Conservation (phyloP, 1,140 invertebrate genomes). For the Euglossa dilemma region DNA sequence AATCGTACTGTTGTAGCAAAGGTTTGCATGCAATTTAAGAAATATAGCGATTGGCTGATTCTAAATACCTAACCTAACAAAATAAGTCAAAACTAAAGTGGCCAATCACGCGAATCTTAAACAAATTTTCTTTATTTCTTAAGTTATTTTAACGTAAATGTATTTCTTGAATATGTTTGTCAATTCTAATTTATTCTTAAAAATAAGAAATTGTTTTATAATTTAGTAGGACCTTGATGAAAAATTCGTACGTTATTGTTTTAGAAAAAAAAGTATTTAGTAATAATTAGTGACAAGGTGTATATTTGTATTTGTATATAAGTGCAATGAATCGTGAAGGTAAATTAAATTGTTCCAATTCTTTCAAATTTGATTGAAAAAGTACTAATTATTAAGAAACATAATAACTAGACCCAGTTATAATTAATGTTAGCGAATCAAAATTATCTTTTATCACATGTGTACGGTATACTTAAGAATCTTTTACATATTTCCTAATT, state of each 20-base stretch:
- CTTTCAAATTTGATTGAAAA: neutral
- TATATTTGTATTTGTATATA: conserved; percentile 39
- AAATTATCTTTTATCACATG: neutral
- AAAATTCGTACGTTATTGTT: neutral
- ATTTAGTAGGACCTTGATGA: conserved; percentile 33
- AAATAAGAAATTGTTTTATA: neutral
- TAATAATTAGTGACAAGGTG: conserved; percentile 15
- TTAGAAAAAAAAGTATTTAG: neutral
- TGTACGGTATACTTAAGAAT: neutral
- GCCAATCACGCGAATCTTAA: neutral
- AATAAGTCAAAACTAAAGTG: conserved; percentile 12
- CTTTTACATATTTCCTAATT: neutral
- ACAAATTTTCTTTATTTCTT: conserved; percentile 11
- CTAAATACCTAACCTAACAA: conserved; percentile 32
- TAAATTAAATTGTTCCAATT: conserved; percentile 16
- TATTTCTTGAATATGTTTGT: conserved; percentile 29
- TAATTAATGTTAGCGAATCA: neutral
- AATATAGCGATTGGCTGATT: conserved; percentile 8
- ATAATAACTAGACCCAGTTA: neutral
- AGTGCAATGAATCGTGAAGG: conserved; percentile 57
- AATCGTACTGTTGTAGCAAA: neutral
- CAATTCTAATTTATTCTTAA: conserved; percentile 12
- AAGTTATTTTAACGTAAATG: conserved; percentile 27
- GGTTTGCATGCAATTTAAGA: neutral
- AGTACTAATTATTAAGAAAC: neutral